Evolutionary conservation across 2,888 invertebrate species (phyloP).

Genomic region (Polyommatus iphigenia): DNA sequence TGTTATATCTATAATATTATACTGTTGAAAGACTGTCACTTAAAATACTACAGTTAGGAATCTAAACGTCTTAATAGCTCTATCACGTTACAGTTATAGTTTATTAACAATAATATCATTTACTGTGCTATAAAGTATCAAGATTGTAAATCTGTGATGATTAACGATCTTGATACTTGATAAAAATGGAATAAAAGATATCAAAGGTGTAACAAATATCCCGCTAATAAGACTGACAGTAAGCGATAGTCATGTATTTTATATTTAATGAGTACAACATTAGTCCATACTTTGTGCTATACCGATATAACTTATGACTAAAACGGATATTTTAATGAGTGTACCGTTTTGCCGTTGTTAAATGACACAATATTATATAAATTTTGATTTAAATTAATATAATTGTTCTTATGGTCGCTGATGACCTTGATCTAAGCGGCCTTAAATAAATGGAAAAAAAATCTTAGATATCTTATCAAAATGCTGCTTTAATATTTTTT

Average conservation of each 20-base stretch:
- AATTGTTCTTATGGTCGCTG: no score
- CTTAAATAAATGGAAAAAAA: no score
- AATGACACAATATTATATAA: background rate
- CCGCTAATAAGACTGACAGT: conserved; percentile 33
- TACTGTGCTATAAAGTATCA: conserved; percentile 28
- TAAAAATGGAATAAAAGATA: conserved; percentile 32
- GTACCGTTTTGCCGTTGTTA: background rate
- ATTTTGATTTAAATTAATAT: no score
- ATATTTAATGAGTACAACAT: background rate
- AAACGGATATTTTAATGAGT: conserved; percentile 1
- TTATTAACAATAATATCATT: background rate
- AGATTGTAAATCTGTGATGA: conserved; percentile 26
- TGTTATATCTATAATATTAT: no score
- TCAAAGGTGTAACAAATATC: conserved; percentile 22
- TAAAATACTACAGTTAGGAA: background rate
- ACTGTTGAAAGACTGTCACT: background rate
- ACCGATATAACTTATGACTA: background rate
- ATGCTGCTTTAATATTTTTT: no score
- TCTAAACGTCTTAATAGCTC: background rate
- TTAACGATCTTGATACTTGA: conserved; percentile 19
- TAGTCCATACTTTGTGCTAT: background rate
- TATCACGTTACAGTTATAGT: background rate
- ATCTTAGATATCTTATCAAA: no score
- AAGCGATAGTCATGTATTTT: background rate
- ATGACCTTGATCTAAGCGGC: no score